Percentiles rank a stretch among this genome's conserved stretches.
phyloP scores from a whole-genome alignment of 37 sponge, comb jelly and placozoan genomes.

The Aplysina aerophoba region DNA sequence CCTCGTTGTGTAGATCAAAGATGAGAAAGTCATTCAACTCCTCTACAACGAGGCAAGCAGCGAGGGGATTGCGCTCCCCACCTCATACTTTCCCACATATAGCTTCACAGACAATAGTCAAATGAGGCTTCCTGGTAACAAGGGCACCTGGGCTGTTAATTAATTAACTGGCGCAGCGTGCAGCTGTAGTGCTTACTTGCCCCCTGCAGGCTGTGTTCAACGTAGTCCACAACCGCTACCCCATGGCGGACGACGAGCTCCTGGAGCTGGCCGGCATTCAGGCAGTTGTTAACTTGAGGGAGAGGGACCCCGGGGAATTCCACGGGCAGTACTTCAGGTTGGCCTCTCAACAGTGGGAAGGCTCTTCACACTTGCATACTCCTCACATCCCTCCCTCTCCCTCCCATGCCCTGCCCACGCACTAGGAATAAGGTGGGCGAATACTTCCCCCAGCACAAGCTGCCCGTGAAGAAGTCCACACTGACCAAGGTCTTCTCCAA shows the following conservation, averaged over 20 bases:
- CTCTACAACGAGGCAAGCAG: conserved; percentile 77
- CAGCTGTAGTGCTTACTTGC: neutral
- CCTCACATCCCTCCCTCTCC: neutral
- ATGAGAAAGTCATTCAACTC: conserved; percentile 53
- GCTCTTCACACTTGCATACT: neutral
- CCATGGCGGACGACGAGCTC: conserved; percentile 49
- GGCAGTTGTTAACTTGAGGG: conserved; percentile 32
- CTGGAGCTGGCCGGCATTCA: conserved; percentile 71
- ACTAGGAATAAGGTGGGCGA: conserved; percentile 22
- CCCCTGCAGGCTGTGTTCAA: conserved; percentile 74
- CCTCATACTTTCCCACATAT: neutral
- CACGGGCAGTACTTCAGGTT: conserved; percentile 16
- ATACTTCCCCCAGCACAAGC: conserved; percentile 23
- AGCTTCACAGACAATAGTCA: too few relatives aligned
- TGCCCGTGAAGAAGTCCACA: conserved; percentile 29
- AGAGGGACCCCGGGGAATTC: neutral
- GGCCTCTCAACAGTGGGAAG: neutral
- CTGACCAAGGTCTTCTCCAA: conserved; percentile 16
- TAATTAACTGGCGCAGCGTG: too few relatives aligned
- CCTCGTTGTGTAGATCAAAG: conserved; percentile 15
- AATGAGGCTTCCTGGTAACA: too few relatives aligned
- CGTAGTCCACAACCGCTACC: conserved; percentile 70
- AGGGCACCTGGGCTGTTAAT: too few relatives aligned
- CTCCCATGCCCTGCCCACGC: neutral
- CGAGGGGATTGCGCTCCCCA: too few relatives aligned